These are phyloP conservation scores for Betta splendens DNA, from an alignment of 2,797 vertebrate genomes.

Conservation along the genomic window DNA sequence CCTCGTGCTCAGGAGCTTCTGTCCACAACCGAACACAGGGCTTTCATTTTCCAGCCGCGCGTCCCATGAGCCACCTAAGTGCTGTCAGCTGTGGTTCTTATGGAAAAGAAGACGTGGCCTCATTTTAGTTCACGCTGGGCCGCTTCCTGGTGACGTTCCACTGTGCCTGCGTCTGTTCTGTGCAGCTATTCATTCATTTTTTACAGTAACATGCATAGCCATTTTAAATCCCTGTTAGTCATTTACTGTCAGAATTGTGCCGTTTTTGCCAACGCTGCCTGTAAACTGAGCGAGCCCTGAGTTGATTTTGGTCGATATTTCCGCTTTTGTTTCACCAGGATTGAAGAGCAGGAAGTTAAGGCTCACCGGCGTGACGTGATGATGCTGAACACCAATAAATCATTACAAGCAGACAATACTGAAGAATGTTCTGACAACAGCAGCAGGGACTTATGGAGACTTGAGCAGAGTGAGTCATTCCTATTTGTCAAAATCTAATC, in stretches of 20 bases:
- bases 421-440: conserved; percentile 19
- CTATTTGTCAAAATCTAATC: conserved; percentile 48
- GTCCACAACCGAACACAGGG: too few species aligned
- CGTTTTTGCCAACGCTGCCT: background rate
- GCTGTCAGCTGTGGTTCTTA: conserved; percentile 8
- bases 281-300: background rate
- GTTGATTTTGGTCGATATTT: background rate
- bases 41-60: too few species aligned
- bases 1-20: background rate
- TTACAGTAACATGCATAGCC: background rate
- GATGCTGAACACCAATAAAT: conserved; percentile 32
- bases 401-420: conserved; percentile 8
- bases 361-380: background rate
- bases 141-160: conserved; percentile 1
- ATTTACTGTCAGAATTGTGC: background rate
- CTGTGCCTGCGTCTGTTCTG: background rate
- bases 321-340: conserved; percentile 8
- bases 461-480: conserved; percentile 27
- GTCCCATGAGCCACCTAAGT: conserved; percentile 12
- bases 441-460: conserved; percentile 3
- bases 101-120: conserved; percentile 1
- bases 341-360: conserved; percentile 17
- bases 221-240: background rate
- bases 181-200: background rate
- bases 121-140: conserved; percentile 4